Base-by-base conservation (phyloP, 2,888 invertebrate genomes). In the Alloplasta piceator region DNA sequence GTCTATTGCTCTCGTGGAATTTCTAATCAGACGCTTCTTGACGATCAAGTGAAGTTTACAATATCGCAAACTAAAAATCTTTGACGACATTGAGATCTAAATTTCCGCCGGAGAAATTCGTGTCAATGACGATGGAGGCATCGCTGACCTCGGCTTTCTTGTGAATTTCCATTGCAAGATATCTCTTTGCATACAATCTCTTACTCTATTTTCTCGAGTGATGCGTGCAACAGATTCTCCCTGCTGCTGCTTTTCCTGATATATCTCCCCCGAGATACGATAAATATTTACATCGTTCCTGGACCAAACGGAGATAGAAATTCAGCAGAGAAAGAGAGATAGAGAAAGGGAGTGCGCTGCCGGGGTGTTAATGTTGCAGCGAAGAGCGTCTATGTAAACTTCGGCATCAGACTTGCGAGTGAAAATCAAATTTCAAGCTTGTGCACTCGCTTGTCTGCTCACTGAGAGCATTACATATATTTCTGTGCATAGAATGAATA, bases 241-340 rank as follows among this genome's bases (percentile, higher is more conserved):
- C 56, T 56, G 14, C 26, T 56, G 14, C 26, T 26, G 26, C 26
- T 26, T 26, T 26, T 26, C 26, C 26, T 39, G 64, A 36, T 16
- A 5, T 41, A 56, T 66, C 67, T 55, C 64, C 58, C 64, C 9
- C 52, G 74, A 66, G 70, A 71, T 64, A 46, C 6, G 56, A 52
- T 75, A 80, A 80, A 80, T 80, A 80, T 80, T 80, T 80, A 80
- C 72, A 14, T 43, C 38, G 14, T 72, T 50, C 50, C 64, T 52
- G 79, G 61, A 52, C 68, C 39, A 26, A 50, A 64, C 41, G 48
- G 43, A 26, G 26, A 26, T 26, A 26, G 26, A 26, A 26, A 26
- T 26, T 26, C 1, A 26, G 26, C 26, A 26, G 36, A 39, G 48
- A 50, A 38, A 36, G 50, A 50, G 38, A 38, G 39, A n/a, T 38